Evolutionary conservation across 1,140 invertebrate genomes (phyloP).

Genomic region (Vanessa tameamea): DNA sequence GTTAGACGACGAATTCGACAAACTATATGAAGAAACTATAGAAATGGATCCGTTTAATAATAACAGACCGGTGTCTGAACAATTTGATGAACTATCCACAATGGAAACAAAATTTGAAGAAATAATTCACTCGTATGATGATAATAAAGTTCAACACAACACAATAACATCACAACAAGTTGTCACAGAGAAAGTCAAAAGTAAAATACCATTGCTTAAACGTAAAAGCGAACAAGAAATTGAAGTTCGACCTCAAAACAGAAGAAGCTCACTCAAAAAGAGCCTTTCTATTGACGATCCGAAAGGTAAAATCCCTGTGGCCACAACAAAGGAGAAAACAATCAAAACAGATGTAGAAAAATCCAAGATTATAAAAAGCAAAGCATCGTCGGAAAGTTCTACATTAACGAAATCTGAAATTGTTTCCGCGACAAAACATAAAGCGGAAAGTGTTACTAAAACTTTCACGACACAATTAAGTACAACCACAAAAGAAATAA

Average conservation of each 20-base stretch:
- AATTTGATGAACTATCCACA: constrained; percentile 53
- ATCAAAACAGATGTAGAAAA: not conserved
- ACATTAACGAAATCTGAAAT: constrained; percentile 10
- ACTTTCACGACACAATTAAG: constrained; percentile 9
- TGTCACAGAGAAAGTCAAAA: constrained; percentile 45
- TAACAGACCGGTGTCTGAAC: constrained; percentile 26
- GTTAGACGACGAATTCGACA: constrained; percentile 69
- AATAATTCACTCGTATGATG: constrained; percentile 69
- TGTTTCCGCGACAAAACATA: not conserved
- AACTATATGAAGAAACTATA: constrained; percentile 64
- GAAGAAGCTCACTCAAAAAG: constrained; percentile 35
- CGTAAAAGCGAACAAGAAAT: constrained; percentile 57
- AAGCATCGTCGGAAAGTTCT: not conserved
- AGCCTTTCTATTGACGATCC: constrained; percentile 33
- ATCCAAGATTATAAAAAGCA: no score
- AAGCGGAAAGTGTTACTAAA: constrained; percentile 15
- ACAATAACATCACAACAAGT: constrained; percentile 18
- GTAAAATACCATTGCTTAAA: constrained; percentile 63
- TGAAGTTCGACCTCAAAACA: constrained; percentile 34
- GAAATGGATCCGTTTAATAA: constrained; percentile 24
- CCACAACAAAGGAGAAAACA: constrained; percentile 16
- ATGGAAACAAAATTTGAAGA: constrained; percentile 67
- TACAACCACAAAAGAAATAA: not conserved
- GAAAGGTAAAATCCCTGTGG: constrained; percentile 13
- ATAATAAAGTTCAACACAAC: constrained; percentile 41